phyloP scores from a whole-genome alignment of 2,888 invertebrate species.

The Chrysina gloriosa region DNA sequence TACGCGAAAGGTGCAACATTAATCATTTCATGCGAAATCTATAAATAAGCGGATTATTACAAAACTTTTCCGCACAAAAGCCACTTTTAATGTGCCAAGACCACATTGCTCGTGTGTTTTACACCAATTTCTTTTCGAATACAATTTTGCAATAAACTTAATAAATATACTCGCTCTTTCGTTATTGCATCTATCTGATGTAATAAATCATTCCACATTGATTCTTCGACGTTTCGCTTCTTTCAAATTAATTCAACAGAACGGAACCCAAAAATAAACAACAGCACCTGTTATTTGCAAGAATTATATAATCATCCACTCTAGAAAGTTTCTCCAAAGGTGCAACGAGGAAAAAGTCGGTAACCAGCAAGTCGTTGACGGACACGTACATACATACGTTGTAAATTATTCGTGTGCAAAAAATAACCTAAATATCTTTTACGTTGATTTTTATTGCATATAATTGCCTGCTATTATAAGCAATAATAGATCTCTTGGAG shows the following conservation, averaged over 20 bases:
- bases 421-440: not conserved
- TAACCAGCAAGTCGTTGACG: not conserved
- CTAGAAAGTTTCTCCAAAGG: slow-evolving; percentile 6
- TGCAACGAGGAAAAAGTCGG: not conserved
- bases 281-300: not conserved
- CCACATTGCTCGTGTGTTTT: not conserved
- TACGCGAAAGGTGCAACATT: not conserved
- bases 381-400: not conserved
- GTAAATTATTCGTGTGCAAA: not conserved
- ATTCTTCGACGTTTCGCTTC: not conserved
- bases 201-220: not conserved
- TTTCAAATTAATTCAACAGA: not conserved
- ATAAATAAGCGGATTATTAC: not conserved
- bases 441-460: not conserved
- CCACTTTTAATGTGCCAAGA: not conserved
- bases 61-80: not conserved
- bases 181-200: not conserved
- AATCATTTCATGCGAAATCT: not conserved
- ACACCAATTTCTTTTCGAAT: not conserved
- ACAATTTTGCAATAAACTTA: not conserved
- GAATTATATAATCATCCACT: not conserved
- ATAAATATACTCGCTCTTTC: not conserved
- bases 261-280: not conserved
- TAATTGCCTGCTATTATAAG: not conserved
- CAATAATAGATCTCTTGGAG: not conserved